Evolutionary conservation across 2,113 vertebrate genomes (phyloP), one percentile per base, ranked within the genome.

Genomic region (Pardalotus punctatus): DNA sequence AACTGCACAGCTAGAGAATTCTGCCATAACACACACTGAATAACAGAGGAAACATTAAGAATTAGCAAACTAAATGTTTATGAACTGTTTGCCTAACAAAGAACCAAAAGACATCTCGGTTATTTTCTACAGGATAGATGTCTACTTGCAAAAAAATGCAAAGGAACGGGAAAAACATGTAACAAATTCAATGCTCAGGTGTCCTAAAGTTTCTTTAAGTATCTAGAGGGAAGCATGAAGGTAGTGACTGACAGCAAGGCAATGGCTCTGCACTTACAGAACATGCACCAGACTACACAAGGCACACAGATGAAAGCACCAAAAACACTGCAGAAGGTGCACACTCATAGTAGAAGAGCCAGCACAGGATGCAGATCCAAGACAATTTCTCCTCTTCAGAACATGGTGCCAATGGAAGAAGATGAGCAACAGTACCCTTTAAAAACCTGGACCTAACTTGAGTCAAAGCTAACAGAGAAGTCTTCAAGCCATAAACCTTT

Each of bases 281-380:
- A 64, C 11, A 40, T 35, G 31, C 16, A 77, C n/a, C 23, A 48
- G 12, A 45, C 21, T 38, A 24, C 13, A 47, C 1, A 6, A 33
- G 7, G n/a, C 5, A 62, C n/a, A 77, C 6, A 12, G 23, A 14
- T 14, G 38, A 54, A 72, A 54, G 47, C n/a, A 61, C 33, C 43
- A 64, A 4, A 69, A 38, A 35, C 42, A 35, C 31, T 23, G 12
- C 0, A 84, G 50, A 56, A 78, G 35, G 17, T 25, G 22, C 38
- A 86, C 13, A 6, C 11, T 31, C 54, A 47, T 3, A 10, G 53
- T 1, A n/a, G 45, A 71, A n/a, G 24, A 78, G 51, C 6, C 47
- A 65, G 8, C 22, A 58, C 0, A 0, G 12, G 57, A 13, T 0
- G 0, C 38, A 76, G n/a, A 54, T 10, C 38, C 5, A 5, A 43